Conservation (phyloP, 2,888 invertebrate species). For the Mesorhabditis spiculigera region DNA sequence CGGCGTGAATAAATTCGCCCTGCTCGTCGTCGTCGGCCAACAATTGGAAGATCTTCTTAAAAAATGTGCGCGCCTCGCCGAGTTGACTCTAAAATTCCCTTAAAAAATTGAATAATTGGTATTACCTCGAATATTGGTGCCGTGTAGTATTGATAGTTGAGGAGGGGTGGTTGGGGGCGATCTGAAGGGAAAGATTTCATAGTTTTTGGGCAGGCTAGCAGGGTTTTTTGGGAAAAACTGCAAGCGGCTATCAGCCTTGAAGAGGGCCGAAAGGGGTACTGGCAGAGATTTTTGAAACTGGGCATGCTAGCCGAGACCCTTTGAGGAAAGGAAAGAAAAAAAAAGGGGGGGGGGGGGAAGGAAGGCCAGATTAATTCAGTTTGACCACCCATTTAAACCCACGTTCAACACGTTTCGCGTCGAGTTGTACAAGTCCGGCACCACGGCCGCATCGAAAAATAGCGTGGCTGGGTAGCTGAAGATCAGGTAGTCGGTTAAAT, state of each 20-base stretch:
- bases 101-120: neutral
- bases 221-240: too few relatives aligned
- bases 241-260: too few relatives aligned
- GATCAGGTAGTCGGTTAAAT: neutral
- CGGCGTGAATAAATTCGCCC: neutral
- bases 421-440: neutral
- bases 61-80: neutral
- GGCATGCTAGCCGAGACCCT: too few relatives aligned
- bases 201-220: too few relatives aligned
- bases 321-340: too few relatives aligned
- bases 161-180: neutral
- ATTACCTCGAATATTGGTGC: neutral
- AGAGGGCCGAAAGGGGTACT: too few relatives aligned
- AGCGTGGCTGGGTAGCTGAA: neutral
- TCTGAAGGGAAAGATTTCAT: too few relatives aligned
- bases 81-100: slow-evolving; percentile 3
- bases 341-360: too few relatives aligned
- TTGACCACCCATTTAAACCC: too few relatives aligned
- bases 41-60: neutral
- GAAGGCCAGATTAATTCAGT: too few relatives aligned
- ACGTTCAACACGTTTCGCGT: neutral
- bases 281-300: too few relatives aligned
- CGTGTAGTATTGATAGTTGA: neutral
- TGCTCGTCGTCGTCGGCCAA: neutral
- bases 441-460: neutral